Conservation (phyloP, 2,113 vertebrate species). For the Buteo buteo region DNA sequence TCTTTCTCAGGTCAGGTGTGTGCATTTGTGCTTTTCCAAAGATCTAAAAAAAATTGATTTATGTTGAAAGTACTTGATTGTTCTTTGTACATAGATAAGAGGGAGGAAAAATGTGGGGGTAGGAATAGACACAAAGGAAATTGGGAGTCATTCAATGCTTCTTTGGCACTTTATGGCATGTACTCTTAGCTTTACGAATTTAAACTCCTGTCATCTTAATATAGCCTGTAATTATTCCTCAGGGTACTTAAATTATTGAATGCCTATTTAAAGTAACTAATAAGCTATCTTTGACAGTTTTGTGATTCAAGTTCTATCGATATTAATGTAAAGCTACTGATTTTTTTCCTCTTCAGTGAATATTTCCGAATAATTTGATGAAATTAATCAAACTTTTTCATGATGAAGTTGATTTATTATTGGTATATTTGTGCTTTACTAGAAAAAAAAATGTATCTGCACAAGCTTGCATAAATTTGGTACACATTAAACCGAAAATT, state of each 20-base stretch:
- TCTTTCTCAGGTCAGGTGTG: neutral
- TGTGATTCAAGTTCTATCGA: neutral
- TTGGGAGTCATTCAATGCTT: neutral
- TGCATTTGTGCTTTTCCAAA: neutral
- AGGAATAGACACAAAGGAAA: neutral
- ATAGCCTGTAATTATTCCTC: slow-evolving; percentile 49
- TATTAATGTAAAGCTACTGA: neutral
- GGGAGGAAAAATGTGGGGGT: neutral
- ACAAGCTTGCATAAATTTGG: neutral
- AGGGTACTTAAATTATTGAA: slow-evolving; percentile 20
- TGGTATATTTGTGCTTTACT: slow-evolving; percentile 22
- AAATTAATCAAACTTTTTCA: neutral
- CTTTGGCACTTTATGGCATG: neutral
- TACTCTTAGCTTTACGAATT: neutral
- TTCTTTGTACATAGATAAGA: neutral
- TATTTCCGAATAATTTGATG: neutral
- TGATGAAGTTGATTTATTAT: neutral
- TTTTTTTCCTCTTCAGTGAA: neutral
- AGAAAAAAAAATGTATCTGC: neutral
- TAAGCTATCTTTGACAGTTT: slow-evolving; percentile 32
- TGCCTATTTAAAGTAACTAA: slow-evolving; percentile 46
- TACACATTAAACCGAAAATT: neutral
- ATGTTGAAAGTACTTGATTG: neutral
- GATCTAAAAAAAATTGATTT: neutral
- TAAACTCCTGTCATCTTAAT: slow-evolving; percentile 37